Base-by-base conservation (phyloP, 1,140 invertebrate genomes). In the Cyclina sinensis region DNA sequence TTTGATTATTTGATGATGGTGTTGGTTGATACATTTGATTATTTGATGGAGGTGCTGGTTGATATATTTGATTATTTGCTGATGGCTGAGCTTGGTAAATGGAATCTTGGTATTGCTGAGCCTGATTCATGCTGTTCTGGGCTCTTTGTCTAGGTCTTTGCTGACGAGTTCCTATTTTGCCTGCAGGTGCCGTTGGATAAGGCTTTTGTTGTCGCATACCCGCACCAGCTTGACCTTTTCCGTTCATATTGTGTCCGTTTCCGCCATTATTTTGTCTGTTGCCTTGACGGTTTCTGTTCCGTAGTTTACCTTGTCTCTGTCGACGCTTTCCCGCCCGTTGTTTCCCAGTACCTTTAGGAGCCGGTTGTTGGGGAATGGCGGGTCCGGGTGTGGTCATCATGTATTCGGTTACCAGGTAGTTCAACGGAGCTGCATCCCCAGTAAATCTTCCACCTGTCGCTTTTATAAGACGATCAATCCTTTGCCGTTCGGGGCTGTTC, bases 401-500 rank as follows among this genome's bases (percentile, higher is more conserved):
- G 46, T 86, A 86, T 32, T 86, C 84, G 21, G 59, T 1, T 24
- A 86, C 74, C 39, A 86, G 30, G 48, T 86, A 78, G 24, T 86
- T 76, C 54, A 86, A 48, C 30, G 54, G 68, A 37, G 48, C 84
- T 35, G 84, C 84, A 37, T 78, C 74, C 18, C 84, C 84, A 2
- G 32, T 57, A 21, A 86, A 65, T 35, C 37, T 24, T 4, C 84
- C 84, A 57, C 84, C 84, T 14, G 73, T 70, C 9, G 27, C 18
- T 62, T 78, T 48, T n/a, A 86, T 86, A 16, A 86, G 84, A 21
- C 73, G 46, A 68, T 86, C 84, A 14, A 86, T 62, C 24, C 73
- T 46, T 30, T 86, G 70, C 39, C 74, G 68, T 62, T 86, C 84
- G 18, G 84, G 84, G 48, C 74, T 86, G 51, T 78, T 86, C 16